Evolutionary conservation across 92 coral and sea anemone species (phyloP).

Genomic region (Porites cylindrica): DNA sequence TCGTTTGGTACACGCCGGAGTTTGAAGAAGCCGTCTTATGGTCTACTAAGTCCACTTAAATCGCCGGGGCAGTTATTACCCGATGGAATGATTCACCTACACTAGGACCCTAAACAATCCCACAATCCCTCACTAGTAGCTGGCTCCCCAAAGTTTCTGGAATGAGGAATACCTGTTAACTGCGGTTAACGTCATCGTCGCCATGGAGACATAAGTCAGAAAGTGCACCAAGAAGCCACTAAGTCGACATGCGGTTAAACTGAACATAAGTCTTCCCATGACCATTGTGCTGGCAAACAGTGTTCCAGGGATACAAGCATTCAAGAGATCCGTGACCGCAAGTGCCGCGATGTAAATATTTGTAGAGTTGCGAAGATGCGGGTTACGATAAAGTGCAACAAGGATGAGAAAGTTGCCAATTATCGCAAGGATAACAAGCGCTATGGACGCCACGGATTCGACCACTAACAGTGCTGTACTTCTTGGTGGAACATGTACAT

Average conservation of each 20-base stretch:
- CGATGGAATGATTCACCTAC: no score
- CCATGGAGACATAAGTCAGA: conserved; percentile 42
- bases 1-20: no score
- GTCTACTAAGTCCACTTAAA: no score
- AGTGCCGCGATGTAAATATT: conserved; percentile 46
- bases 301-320: conserved; percentile 33
- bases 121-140: no score
- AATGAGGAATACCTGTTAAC: conserved; percentile 14
- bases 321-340: conserved; percentile 31
- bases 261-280: conserved; percentile 16
- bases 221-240: conserved; percentile 56
- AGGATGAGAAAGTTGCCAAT: conserved; percentile 41
- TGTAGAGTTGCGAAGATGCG: conserved; percentile 39
- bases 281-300: conserved; percentile 35
- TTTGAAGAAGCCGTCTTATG: no score
- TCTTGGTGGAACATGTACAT: conserved; percentile 12
- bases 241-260: conserved; percentile 22
- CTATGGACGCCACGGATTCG: conserved; percentile 28
- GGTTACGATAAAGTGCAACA: conserved; percentile 34
- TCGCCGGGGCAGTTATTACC: no score
- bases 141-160: no score
- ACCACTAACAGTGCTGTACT: conserved; percentile 7
- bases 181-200: conserved; percentile 53
- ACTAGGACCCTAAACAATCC: no score
- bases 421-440: conserved; percentile 17